phyloP scores from a whole-genome alignment of 2,113 vertebrate genomes.

The Gopherus evgoodei region DNA sequence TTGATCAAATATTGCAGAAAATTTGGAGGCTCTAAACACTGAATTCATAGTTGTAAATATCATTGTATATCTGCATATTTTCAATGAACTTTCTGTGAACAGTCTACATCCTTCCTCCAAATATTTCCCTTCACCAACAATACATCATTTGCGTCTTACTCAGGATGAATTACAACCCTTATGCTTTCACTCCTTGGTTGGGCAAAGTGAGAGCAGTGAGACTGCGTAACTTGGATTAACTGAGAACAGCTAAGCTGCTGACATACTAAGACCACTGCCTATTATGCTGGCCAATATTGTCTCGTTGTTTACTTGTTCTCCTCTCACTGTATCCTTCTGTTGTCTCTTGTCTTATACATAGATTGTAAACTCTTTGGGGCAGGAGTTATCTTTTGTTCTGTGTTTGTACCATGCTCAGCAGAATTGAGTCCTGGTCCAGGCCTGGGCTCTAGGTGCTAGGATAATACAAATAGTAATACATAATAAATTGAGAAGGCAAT shows the following conservation, averaged over 20 bases:
- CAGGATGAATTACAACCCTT: background rate
- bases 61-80: slow-evolving; percentile 30
- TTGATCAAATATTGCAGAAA: slow-evolving; percentile 58
- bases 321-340: background rate
- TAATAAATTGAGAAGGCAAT: background rate
- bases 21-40: slow-evolving; percentile 35
- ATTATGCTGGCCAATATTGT: background rate
- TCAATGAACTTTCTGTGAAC: slow-evolving; percentile 6
- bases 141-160: background rate
- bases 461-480: too few species aligned
- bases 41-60: slow-evolving; percentile 48
- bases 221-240: background rate
- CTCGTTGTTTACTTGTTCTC: background rate
- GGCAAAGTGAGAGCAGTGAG: rapidly evolving
- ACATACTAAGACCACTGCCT: background rate
- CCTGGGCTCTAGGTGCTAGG: too few species aligned
- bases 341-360: too few species aligned
- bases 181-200: background rate
- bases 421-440: too few species aligned
- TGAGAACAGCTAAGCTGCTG: background rate
- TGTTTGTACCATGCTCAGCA: too few species aligned
- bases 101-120: background rate
- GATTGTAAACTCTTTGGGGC: too few species aligned
- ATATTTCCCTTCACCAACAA: background rate
- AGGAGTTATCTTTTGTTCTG: too few species aligned